Evolutionary conservation across 2,888 invertebrate species (phyloP).

Genomic region (Brassicogethes aeneus): DNA sequence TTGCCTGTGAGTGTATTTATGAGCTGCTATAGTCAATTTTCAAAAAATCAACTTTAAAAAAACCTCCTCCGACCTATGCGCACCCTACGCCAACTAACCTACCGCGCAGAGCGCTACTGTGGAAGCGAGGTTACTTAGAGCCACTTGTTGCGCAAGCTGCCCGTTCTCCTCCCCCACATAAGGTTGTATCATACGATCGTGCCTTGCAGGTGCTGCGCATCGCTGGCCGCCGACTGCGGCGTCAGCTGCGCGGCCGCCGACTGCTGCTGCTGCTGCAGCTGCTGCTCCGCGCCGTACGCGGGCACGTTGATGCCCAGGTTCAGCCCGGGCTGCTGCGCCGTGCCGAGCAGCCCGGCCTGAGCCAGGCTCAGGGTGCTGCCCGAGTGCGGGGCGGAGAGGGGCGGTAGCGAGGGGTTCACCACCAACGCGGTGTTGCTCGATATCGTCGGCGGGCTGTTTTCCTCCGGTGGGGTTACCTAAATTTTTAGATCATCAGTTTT

Average conservation of each 20-base stretch:
- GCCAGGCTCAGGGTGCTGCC: conserved; percentile 35
- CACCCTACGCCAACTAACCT: too few species aligned
- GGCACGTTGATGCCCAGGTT: conserved; percentile 33
- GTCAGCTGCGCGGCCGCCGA: conserved; percentile 38
- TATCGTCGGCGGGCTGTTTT: conserved; percentile 46
- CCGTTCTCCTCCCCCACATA: conserved; percentile 83
- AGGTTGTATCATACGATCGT: conserved; percentile 94
- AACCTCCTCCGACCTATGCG: too few species aligned
- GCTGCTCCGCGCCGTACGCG: conserved; percentile 30
- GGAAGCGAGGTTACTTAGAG: conserved; percentile 51
- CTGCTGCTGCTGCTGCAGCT: conserved; percentile 25
- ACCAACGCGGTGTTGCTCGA: conserved; percentile 48
- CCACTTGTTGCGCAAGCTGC: conserved; percentile 69
- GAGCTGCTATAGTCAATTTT: too few species aligned
- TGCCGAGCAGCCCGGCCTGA: conserved; percentile 29
- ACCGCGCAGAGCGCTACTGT: conserved; percentile 30
- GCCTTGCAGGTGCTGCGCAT: conserved; percentile 74
- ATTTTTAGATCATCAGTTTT: too few species aligned
- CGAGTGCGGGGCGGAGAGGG: conserved; percentile 27
- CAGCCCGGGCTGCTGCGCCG: conserved; percentile 22
- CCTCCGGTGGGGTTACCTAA: conserved; percentile 55
- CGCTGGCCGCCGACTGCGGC: conserved; percentile 37
- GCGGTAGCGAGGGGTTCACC: conserved; percentile 39
- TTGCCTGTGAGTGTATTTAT: too few species aligned
- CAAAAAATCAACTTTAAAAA: too few species aligned